Evolutionary conservation across 2,113 vertebrate species (phyloP).

Genomic region (Grus americana): DNA sequence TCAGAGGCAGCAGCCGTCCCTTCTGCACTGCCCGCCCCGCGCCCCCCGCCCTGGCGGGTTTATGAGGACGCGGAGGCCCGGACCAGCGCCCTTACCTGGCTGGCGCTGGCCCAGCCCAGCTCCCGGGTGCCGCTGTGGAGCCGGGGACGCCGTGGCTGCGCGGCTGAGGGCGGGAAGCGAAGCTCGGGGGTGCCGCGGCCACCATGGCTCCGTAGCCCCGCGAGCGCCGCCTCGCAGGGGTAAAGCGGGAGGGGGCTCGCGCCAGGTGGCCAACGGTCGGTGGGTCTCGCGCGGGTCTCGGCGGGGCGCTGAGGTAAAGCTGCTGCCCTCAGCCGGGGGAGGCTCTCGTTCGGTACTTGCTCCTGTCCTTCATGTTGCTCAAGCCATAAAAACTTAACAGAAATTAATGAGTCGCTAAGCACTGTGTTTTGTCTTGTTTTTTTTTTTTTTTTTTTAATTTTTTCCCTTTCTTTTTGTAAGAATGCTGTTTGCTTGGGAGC

Average conservation of each 20-base stretch:
- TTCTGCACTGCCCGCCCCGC: background rate
- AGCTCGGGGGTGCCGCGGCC: too few species aligned
- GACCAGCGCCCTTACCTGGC: too few species aligned
- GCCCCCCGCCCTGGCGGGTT: accelerated
- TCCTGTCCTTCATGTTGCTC: background rate
- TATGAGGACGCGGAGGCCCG: accelerated
- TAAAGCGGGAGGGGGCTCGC: background rate
- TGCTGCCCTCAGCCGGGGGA: accelerated
- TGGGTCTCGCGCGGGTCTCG: too few species aligned
- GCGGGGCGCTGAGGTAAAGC: background rate
- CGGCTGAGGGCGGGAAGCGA: background rate
- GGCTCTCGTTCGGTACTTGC: too few species aligned
- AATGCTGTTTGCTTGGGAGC: conserved; percentile 93
- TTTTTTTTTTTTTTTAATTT: too few species aligned
- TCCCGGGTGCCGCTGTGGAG: background rate
- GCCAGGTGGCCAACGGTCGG: background rate
- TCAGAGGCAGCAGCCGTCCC: accelerated
- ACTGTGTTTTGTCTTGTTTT: too few species aligned
- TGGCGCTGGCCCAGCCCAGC: background rate
- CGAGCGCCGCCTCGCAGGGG: too few species aligned
- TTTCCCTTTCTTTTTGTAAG: conserved; percentile 20
- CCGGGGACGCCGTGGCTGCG: too few species aligned
- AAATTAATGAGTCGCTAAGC: accelerated
- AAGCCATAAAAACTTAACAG: too few species aligned
- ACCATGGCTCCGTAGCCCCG: background rate